These are phyloP conservation scores for Agonopterix arenella DNA, from an alignment of 2,888 invertebrate species.

Conservation along the genomic window DNA sequence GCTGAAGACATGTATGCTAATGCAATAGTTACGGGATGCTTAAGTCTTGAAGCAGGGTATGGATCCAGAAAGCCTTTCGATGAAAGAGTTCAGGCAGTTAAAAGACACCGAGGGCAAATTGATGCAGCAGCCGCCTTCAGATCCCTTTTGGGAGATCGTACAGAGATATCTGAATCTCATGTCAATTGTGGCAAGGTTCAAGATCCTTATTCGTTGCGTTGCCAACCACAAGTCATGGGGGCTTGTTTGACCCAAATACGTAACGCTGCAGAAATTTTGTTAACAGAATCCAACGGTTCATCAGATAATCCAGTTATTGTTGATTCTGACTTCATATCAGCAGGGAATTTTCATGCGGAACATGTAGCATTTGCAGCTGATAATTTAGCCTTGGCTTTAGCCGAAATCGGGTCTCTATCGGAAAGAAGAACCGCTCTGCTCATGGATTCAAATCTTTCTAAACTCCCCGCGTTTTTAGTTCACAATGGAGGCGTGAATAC, in stretches of 20 bases:
- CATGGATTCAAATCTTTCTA: constrained; percentile 2
- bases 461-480: background rate
- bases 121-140: background rate
- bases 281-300: background rate
- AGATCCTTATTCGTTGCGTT: constrained; percentile 5
- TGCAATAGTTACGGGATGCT: background rate
- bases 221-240: constrained; percentile 5
- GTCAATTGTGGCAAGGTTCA: constrained; percentile 2
- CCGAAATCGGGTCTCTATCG: constrained; percentile 3
- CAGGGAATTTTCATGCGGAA: constrained; percentile 1
- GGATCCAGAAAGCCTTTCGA: background rate
- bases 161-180: constrained; percentile 2
- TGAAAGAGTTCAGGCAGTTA: background rate
- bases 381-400: constrained; percentile 3
- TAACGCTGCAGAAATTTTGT: background rate
- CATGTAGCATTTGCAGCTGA: background rate
- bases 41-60: background rate
- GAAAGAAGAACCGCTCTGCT: constrained; percentile 2
- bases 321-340: background rate
- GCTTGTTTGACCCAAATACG: constrained; percentile 3
- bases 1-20: background rate
- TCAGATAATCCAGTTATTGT: constrained; percentile 3
- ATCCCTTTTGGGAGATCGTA: background rate
- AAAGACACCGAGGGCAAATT: background rate
- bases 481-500: background rate